Conservation (phyloP, 2,113 vertebrate species). For the Pluvianellus socialis region DNA sequence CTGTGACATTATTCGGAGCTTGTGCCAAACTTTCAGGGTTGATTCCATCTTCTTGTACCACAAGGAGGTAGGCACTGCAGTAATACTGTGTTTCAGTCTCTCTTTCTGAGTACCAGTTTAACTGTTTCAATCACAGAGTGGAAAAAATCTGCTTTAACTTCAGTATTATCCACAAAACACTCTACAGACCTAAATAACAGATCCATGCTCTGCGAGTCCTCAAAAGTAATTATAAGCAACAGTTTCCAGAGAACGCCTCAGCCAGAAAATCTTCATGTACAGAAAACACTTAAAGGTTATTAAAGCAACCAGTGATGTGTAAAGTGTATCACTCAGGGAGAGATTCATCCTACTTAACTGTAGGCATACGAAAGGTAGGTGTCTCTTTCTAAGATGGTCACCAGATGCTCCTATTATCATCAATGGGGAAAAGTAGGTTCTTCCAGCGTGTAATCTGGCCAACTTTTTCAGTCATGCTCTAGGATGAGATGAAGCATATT, state of each 20-base stretch:
- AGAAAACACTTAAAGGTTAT: not conserved
- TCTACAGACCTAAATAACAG: not conserved
- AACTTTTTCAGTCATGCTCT: not conserved
- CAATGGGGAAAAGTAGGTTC: not conserved
- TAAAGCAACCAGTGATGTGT: not conserved
- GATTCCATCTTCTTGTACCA: not conserved
- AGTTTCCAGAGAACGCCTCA: not conserved
- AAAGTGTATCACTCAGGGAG: not conserved
- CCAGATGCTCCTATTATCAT: not conserved
- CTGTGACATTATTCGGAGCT: not conserved
- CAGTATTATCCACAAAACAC: not conserved
- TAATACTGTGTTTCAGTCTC: not conserved
- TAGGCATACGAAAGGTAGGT: not conserved
- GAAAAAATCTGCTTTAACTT: not conserved
- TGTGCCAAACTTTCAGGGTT: not conserved
- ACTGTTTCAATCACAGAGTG: not conserved
- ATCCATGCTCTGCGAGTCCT: not conserved
- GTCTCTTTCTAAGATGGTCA: not conserved
- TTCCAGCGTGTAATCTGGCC: not conserved
- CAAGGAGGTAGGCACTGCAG: not conserved
- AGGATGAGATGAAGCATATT: not conserved
- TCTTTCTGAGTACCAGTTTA: not conserved
- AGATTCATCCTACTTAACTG: not conserved
- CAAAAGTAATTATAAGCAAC: not conserved
- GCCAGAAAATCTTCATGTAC: not conserved